Evolutionary conservation across 2,113 vertebrate genomes (phyloP), one percentile per base, ranked within the genome.

Genomic region (human): DNA sequence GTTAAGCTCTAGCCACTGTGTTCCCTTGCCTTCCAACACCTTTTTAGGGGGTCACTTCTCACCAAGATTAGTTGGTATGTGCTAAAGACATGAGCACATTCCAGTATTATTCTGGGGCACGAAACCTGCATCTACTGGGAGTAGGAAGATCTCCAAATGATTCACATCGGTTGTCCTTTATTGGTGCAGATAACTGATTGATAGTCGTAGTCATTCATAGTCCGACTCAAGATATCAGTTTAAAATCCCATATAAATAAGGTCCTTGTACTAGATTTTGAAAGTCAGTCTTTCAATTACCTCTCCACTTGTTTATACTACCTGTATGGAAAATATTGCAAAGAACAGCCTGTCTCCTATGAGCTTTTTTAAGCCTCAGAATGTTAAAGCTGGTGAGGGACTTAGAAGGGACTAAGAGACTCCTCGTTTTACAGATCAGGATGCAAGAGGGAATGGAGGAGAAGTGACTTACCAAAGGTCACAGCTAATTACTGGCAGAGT

Each of bases 401-500:
- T 93, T 81, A 35, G 38, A n/a, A 27, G 18, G 55, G 48, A 92
- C 48, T 27, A 35, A 80, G 32, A 10, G 22, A 96, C 16, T 25
- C 12, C 32, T 89, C 2, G 6, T 79, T 79, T 82, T 88, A 84
- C 45, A 96, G 68, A 90, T 64, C 35, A 90, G 55, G 43, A 55
- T 16, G 87, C 1, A 25, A 96, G 16, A 50, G 30, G 22, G 55
- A 70, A 88, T 64, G 97, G 25, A 89, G 11, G 11, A 52, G n/a
- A 94, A 93, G 17, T 89, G 72, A 91, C 38, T 94, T 93, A 70
- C 6, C 16, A 70, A 96, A 86, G 48, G 43, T 89, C 52, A 94
- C 70, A 75, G 27, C 43, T 70, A 83, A 94, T 92, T 59, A 90
- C 30, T 66, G 81, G 30, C 30, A 64, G n/a, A 91, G 48, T 64